phyloP scores from a whole-genome alignment of 2,113 vertebrate species.

The Crypturellus undulatus region DNA sequence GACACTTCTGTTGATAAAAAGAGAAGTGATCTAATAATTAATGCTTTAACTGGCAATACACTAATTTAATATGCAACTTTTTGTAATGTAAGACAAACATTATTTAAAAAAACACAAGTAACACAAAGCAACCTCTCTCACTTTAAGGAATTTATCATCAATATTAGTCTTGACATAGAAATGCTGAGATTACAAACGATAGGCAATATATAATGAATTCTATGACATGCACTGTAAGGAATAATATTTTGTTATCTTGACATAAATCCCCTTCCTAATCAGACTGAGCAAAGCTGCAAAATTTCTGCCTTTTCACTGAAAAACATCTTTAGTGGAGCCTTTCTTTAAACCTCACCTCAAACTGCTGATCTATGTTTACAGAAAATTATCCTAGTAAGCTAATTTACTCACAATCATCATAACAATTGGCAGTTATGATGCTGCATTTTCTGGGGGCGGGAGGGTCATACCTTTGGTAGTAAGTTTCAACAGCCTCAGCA shows the following conservation, averaged over 20 bases:
- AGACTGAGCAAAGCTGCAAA: not conserved
- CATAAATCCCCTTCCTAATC: not conserved
- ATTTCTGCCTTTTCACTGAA: not conserved
- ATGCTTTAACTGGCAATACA: constrained; percentile 1
- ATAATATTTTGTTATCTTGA: not conserved
- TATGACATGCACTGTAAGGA: not conserved
- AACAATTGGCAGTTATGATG: constrained; percentile 60
- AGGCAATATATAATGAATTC: constrained; percentile 7
- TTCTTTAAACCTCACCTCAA: not conserved
- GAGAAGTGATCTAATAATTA: constrained; percentile 37
- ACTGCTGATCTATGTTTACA: not conserved
- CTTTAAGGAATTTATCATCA: not conserved
- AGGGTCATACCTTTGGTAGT: constrained; percentile 89
- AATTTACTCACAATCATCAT: constrained; percentile 53
- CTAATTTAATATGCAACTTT: constrained; percentile 25
- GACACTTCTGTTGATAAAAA: constrained; percentile 58
- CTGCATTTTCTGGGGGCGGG: constrained; percentile 63
- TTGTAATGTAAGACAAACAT: not conserved
- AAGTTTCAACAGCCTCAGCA: constrained; percentile 85
- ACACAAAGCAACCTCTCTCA: not conserved
- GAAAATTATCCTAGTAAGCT: constrained; percentile 20
- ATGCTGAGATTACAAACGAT: not conserved
- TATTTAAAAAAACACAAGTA: constrained; percentile 2
- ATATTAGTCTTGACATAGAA: not conserved
- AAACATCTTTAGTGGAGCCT: not conserved